Evolutionary conservation across 2,888 invertebrate species (phyloP), one percentile per base, ranked within the genome.

Genomic region (Synanthedon andrenaeformis): DNA sequence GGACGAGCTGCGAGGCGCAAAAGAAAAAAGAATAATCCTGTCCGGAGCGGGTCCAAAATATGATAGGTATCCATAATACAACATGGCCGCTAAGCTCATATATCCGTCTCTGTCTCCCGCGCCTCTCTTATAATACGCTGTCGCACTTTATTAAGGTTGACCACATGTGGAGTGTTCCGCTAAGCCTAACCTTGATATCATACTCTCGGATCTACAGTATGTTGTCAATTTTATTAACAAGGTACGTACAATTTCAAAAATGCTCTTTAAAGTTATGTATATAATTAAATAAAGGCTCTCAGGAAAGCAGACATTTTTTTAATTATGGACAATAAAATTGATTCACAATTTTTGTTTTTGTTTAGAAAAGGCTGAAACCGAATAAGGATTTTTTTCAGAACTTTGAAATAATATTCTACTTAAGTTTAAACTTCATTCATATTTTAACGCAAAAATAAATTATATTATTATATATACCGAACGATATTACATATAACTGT

Each of bases 31-130:
- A 82, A 82, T 83, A 85, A 85, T 82, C 85, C 85, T 83, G 84
- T 83, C 78, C 81, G 67, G 72, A 84, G 81, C 82, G 81, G 82
- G 84, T 86, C 86, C 86, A 86, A 86, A 86, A 87, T 86, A 87
- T 87, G 86, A 87, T 86, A 86, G 86, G 86, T 84, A 86, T 86
- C 86, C 86, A 86, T 87, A 87, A 85, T 82, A 83, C 85, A 87
- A 87, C 85, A 87, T 87, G 87, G 87, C 87, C 77, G 86, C 86
- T 86, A 84, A 86, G 85, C 84, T 77, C 74, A 68, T 83, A 78
- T 72, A 67, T 68, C 73, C 58, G 56, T 80, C 85, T 72, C 74
- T 70, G 67, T 85, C 79, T 60, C 69, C 58, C 82, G 55, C 58
- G 63, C 52, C 62, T 50, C 56, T 55, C 58, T 62, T 59, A 64